phyloP scores from a whole-genome alignment of 2,797 vertebrate species.

The Varecia variegata region DNA sequence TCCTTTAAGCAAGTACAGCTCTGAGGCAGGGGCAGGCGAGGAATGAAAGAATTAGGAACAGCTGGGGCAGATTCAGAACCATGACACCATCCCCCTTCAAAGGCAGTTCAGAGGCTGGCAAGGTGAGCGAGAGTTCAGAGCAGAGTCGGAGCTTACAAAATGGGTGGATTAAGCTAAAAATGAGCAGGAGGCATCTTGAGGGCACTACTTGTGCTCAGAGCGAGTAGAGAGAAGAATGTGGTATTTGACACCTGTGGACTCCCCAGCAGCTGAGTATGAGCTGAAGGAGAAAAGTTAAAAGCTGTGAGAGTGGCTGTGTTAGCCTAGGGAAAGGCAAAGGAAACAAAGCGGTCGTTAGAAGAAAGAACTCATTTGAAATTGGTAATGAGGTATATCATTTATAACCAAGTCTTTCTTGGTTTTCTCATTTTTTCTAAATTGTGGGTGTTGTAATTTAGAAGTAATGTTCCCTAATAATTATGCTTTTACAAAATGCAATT shows the following conservation, averaged over 20 bases:
- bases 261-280: constrained; percentile 35
- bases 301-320: background rate
- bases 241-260: background rate
- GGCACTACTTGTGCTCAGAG: background rate
- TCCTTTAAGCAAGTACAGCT: background rate
- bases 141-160: background rate
- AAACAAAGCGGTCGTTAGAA: background rate
- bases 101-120: constrained; percentile 46
- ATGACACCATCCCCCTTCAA: constrained; percentile 37
- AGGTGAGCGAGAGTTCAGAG: constrained; percentile 63
- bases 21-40: background rate
- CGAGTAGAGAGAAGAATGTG: background rate
- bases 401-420: background rate
- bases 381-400: background rate
- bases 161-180: constrained; percentile 40
- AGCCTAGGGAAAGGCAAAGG: background rate
- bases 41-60: constrained; percentile 62
- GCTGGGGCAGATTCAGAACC: constrained; percentile 55
- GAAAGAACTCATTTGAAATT: background rate
- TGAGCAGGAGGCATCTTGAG: background rate
- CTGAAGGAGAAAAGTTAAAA: background rate
- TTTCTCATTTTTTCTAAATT: background rate
- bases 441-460: background rate
- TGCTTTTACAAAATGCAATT: background rate
- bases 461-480: background rate